Evolutionary conservation across 2,797 vertebrate species (phyloP).

Genomic region (Orestias chungarensis): DNA sequence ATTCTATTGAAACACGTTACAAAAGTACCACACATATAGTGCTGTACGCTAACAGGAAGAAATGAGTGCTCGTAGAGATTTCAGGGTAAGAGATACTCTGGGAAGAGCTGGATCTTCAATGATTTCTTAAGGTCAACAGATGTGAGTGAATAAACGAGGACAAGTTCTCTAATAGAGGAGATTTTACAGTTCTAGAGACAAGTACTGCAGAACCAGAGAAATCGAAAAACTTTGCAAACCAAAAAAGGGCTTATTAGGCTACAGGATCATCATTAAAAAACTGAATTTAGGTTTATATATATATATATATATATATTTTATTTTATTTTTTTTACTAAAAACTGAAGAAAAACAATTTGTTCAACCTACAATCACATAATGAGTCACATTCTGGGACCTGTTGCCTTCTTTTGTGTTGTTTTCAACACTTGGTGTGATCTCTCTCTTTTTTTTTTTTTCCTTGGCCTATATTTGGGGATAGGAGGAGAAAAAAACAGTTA

Average conservation of each 20-base stretch:
- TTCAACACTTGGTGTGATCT: background rate
- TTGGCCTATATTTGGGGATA: background rate
- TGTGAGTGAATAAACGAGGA: background rate
- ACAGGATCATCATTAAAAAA: background rate
- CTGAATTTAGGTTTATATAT: background rate
- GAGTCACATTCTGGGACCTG: slow-evolving; percentile 6
- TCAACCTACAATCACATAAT: background rate
- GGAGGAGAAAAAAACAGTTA: background rate
- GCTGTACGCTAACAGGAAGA: no score
- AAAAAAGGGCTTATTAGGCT: background rate
- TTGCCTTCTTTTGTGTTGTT: slow-evolving; percentile 7
- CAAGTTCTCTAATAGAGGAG: background rate
- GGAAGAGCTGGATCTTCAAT: no score
- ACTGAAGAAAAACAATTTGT: background rate
- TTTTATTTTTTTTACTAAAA: no score
- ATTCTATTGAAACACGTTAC: no score
- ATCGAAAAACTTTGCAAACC: background rate
- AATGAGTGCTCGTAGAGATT: no score
- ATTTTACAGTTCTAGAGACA: background rate
- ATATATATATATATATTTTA: no score
- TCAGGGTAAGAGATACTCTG: no score
- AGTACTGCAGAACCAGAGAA: background rate
- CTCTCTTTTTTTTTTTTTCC: no score
- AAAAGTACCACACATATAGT: no score
- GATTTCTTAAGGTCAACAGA: no score